Evolutionary conservation across 2,797 vertebrate genomes (phyloP).

Genomic region (Enteromius radiatus): DNA sequence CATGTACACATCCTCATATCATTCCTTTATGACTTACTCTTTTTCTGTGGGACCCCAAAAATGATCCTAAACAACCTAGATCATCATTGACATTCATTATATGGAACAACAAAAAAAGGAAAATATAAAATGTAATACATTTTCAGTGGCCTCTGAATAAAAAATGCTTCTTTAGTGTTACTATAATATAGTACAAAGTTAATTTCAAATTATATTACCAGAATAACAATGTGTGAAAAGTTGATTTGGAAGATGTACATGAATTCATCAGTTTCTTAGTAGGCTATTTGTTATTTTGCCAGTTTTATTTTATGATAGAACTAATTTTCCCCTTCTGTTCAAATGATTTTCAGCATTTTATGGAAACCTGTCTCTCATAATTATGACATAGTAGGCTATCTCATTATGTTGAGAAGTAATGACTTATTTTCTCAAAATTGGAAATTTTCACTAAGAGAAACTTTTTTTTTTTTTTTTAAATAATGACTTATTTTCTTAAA

Average conservation of each 20-base stretch:
- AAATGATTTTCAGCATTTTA: not conserved
- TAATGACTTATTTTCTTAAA: not conserved
- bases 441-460: not conserved
- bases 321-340: no score
- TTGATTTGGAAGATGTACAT: not conserved
- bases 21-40: not conserved
- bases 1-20: constrained; percentile 2
- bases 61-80: not conserved
- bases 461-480: not conserved
- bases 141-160: not conserved
- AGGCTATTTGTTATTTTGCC: not conserved
- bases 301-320: no score
- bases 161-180: not conserved
- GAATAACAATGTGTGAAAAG: not conserved
- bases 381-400: no score
- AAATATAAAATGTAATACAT: not conserved
- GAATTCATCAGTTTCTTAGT: not conserved
- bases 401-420: not conserved
- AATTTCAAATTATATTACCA: not conserved
- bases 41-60: not conserved
- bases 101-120: not conserved
- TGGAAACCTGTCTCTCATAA: no score
- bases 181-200: not conserved
- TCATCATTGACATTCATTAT: not conserved
- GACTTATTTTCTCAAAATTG: no score